A percentile compares a stretch with the other conserved stretches of the same genome.
Conservation (phyloP, 2,888 invertebrate species). For the Pollenia labialis region DNA sequence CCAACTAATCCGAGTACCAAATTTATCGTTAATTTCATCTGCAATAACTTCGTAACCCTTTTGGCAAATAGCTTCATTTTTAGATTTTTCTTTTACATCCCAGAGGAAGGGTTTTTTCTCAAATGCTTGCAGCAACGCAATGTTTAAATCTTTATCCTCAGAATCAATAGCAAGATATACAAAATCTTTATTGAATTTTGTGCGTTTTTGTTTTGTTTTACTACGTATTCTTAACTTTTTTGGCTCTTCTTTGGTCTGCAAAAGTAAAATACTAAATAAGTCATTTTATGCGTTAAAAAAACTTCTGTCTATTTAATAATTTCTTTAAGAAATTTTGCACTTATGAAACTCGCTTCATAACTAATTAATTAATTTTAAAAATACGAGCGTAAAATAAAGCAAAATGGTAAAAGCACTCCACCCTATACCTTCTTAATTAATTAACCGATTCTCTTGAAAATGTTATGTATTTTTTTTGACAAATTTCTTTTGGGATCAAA, state of each 20-base stretch:
- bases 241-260: conserved; percentile 23
- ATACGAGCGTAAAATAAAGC: no score
- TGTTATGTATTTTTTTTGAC: no score
- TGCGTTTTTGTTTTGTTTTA: conserved; percentile 23
- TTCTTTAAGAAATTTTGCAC: no score
- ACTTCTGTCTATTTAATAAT: no score
- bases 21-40: conserved; percentile 52
- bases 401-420: no score
- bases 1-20: conserved; percentile 52
- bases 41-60: conserved; percentile 60
- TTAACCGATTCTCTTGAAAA: no score
- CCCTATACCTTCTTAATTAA: no score
- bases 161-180: conserved; percentile 36
- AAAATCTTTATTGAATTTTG: conserved; percentile 28
- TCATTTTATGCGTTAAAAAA: no score
- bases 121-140: conserved; percentile 58
- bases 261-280: not conserved
- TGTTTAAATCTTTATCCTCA: conserved; percentile 57
- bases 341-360: no score
- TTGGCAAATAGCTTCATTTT: conserved; percentile 54
- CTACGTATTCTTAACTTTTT: conserved; percentile 13
- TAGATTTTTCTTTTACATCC: conserved; percentile 60
- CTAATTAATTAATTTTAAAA: no score
- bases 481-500: no score
- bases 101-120: conserved; percentile 65